Base-by-base conservation (phyloP, 2,888 invertebrate genomes). In the Trilocha varians region DNA sequence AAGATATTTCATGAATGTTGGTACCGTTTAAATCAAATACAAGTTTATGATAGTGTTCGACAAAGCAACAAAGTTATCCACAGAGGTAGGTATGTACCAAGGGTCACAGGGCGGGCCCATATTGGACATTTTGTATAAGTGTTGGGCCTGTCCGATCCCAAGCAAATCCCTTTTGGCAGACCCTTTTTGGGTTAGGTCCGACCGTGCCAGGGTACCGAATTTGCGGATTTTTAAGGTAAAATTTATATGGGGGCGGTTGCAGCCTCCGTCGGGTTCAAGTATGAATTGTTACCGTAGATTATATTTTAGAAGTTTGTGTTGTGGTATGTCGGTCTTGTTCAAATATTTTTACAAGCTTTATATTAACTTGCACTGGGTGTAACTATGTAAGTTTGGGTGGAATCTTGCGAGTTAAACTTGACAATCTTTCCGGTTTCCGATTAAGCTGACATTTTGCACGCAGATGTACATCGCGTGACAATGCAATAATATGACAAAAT, bases 151-250 rank as follows among this genome's bases (percentile, higher is more conserved):
- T 69, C 69, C 75, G 78, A 75, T 74, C 82, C 82, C 82, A 73
- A 74, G 76, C 78, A 84, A 85, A 84, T 83, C 84, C 84, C 80
- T 83, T 83, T 83, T 71, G 78, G 73, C 62, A 55, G 74, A 78
- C 83, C 84, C 82, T 83, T 78, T 78, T 75, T 59, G 71, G 69
- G 71, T 74, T 78, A 77, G 78, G 77, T 77, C 71, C 67, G 72
- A 71, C 78, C 82, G 83, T 82, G 77, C 80, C 78, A 54, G 63
- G 63, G 70, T 62, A 70, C 78, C 78, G 79, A 80, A 83, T 84
- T 85, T 83, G 83, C 78, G 84, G 84, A 85, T 85, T 85, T 85
- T 85, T 85, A 83, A 85, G 83, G 83, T 80, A 76, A 78, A 84
- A 84, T 84, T 83, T 84, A 84, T 84, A 79, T 73, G 78, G 74